These are phyloP conservation scores for Drosophila lacteicornis DNA, from an alignment of 1,140 invertebrate genomes.

Conservation along the genomic window DNA sequence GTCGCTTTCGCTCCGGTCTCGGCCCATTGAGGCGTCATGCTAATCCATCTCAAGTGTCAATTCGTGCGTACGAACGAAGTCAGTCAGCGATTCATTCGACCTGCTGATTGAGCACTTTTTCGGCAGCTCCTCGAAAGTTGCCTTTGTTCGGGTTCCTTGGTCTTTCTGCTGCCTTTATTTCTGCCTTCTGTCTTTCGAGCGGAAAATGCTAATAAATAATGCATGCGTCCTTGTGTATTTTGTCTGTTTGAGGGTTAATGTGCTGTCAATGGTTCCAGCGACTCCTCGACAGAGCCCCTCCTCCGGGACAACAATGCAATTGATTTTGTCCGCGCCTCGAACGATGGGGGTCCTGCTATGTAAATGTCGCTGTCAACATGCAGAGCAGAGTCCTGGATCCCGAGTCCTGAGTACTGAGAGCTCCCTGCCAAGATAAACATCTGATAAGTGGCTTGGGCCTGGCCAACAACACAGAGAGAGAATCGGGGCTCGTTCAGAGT, in stretches of 20 bases:
- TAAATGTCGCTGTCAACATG: slow-evolving; percentile 76
- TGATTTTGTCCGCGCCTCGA: slow-evolving; percentile 62
- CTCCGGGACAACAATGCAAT: slow-evolving; percentile 67
- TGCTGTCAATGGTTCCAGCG: slow-evolving; percentile 65
- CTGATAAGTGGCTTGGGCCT: slow-evolving; percentile 62
- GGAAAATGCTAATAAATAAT: slow-evolving; percentile 79
- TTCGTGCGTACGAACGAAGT: slow-evolving; percentile 69
- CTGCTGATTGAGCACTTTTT: slow-evolving; percentile 77
- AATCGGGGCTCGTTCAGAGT: slow-evolving; percentile 64
- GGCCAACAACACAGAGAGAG: slow-evolving; percentile 28
- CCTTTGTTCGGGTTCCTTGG: slow-evolving; percentile 27
- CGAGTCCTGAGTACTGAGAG: slow-evolving; percentile 44
- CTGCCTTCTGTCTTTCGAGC: slow-evolving; percentile 54
- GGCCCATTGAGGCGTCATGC: slow-evolving; percentile 56
- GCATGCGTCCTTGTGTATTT: slow-evolving; percentile 76
- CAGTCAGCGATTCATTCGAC: slow-evolving; percentile 73
- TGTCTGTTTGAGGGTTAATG: slow-evolving; percentile 68
- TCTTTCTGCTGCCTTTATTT: slow-evolving; percentile 9
- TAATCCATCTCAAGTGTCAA: slow-evolving; percentile 82
- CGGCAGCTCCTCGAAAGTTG: slow-evolving; percentile 31
- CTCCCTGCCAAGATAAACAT: slow-evolving; percentile 72
- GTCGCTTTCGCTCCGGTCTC: slow-evolving; percentile 10
- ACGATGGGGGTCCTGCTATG: slow-evolving; percentile 44
- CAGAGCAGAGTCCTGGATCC: slow-evolving; percentile 34
- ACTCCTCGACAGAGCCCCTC: background rate